Base-by-base conservation (phyloP, 2,888 invertebrate species). In the Automeris io region DNA sequence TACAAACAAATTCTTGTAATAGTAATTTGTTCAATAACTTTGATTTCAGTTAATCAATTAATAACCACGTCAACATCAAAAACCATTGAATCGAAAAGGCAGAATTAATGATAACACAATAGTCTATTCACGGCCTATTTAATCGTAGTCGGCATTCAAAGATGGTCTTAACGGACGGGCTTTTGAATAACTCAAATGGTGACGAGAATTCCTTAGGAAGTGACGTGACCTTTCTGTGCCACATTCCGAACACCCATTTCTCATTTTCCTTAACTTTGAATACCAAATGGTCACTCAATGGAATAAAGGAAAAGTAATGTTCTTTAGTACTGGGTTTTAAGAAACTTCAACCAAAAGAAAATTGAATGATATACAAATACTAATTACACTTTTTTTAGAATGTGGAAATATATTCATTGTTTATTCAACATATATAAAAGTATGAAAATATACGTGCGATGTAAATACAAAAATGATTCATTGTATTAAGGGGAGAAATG, bases 161-260 rank as follows among this genome's bases (percentile, higher is more conserved):
- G 29, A 29, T 16, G 16, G 16, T 16, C 13, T 29, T 16, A 12
- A 16, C 29, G 11, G 24, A 24, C 23, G 12, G 25, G 25, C 25
- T 26, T 26, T 26, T 26, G 12, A 26, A 29, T 29, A 16, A 29
- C 16, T 29, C 13, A 29, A 29, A 29, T 29, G 16, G n/a, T 29
- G 3, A n/a, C 2, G 8, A 8, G 29, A 29, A 29, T 29, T 29
- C 29, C 29, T 29, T 8, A 29, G 16, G 29, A 16, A 29, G 4
- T 16, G 16, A 8, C 13, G 29, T 6, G 16, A 16, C 16, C 16
- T 29, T 29, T 2, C 8, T 16, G 29, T 16, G 13, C 29, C 29
- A 29, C 16, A 29, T 16, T 29, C 29, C n/a, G 16, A 29, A 26
- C 13, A 7, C 13, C 9, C 16, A 19, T 19, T 19, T 6, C 3